Evolutionary conservation across 2,888 invertebrate genomes (phyloP), one percentile per base, ranked within the genome.

Genomic region (Nomada hirtipes): DNA sequence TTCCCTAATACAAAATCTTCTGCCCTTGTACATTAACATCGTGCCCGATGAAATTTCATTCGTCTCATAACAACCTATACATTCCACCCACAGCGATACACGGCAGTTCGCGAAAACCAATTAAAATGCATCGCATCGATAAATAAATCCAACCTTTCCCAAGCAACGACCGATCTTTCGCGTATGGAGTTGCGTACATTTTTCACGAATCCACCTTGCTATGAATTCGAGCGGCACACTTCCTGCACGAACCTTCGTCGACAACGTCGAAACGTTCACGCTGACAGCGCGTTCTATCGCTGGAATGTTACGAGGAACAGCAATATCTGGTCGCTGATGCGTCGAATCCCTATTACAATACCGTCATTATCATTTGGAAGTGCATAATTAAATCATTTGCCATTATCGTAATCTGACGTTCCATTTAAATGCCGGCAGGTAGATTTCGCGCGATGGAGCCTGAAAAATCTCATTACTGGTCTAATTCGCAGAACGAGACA

Each of bases 311-410:
- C 15, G 64, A 65, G 47, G 18, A 72, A 71, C 59, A 26, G 57
- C 15, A 53, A 55, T 44, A 20, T 23, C 23, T 42, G 44, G 29
- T 63, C 11, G 15, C 15, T 36, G 36, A 50, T 57, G 20, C 1
- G 36, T 73, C 67, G 15, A 15, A 20, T 23, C 59, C 20, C 13
- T 4, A 23, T 9, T 11, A 0, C 11, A 36, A 23, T 20, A 53
- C 42, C 53, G 15, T 7, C 15, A 26, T 15, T 13, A 47, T 47
- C 47, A 47, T 15, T 11, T 15, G 29, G 15, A 57, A 72, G 10
- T 36, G 7, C 36, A 36, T 67, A 67, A 77, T 77, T 71, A n/a
- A 61, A 79, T 67, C n/a, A 15, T 50, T 76, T n/a, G 2, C 26
- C 75, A 23, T 65, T 23, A 47, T 55, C 18, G 29, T 53, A 52